Conservation (phyloP, 1,140 invertebrate genomes). For the Megalonaias nervosa region DNA sequence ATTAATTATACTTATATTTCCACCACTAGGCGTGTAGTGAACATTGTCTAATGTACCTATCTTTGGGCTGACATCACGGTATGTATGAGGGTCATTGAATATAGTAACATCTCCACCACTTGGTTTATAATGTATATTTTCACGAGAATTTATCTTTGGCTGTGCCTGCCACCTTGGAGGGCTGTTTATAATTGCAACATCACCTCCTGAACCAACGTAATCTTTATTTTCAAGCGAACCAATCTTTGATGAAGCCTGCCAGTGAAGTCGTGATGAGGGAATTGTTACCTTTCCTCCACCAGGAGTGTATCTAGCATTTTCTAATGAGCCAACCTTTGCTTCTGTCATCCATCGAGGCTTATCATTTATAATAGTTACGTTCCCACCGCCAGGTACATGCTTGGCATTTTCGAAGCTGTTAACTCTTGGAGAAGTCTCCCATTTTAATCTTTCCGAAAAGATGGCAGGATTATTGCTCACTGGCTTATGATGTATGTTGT, state of each 20-base stretch:
- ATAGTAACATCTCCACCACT: constrained; percentile 49
- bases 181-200: constrained; percentile 73
- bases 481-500: constrained; percentile 83
- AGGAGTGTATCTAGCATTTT: constrained; percentile 48
- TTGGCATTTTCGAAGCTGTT: constrained; percentile 55
- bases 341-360: constrained; percentile 89
- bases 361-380: constrained; percentile 74
- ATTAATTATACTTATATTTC: constrained; percentile 69
- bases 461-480: constrained; percentile 40
- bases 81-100: constrained; percentile 55
- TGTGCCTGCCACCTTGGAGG: constrained; percentile 69
- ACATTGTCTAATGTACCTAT: constrained; percentile 56
- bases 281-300: constrained; percentile 25
- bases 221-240: constrained; percentile 91
- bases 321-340: constrained; percentile 47
- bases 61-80: constrained; percentile 76
- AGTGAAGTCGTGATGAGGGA: constrained; percentile 10
- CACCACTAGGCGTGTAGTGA: constrained; percentile 53
- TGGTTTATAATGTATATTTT: constrained; percentile 56
- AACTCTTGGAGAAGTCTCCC: constrained; percentile 68
- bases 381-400: constrained; percentile 52
- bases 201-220: constrained; percentile 67
- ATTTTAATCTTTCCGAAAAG: constrained; percentile 37
- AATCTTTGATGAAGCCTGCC: constrained; percentile 75
- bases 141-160: constrained; percentile 46